phyloP scores from a whole-genome alignment of 2,888 invertebrate species.

The Cryptophagus acutangulus region DNA sequence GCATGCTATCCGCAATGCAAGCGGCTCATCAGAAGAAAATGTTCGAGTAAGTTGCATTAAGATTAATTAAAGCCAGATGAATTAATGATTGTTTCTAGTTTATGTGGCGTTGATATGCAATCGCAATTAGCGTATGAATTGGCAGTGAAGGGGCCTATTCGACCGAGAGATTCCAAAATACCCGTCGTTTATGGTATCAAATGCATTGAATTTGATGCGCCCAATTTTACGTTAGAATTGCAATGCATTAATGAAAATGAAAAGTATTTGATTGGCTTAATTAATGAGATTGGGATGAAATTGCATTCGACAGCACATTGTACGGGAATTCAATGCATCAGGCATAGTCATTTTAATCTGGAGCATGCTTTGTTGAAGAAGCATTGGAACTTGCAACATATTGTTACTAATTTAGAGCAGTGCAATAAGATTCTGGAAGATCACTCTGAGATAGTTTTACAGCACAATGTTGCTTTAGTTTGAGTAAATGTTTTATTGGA shows the following conservation, averaged over 20 bases:
- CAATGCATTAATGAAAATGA: slow-evolving; percentile 83
- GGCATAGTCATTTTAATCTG: slow-evolving; percentile 75
- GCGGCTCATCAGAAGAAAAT: slow-evolving; percentile 81
- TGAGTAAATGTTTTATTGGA: not conserved
- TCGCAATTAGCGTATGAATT: slow-evolving; percentile 88
- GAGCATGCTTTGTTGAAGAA: slow-evolving; percentile 73
- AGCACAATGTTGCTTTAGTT: slow-evolving; percentile 32
- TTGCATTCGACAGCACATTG: slow-evolving; percentile 78
- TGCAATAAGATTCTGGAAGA: slow-evolving; percentile 54
- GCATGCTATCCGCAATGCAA: slow-evolving; percentile 72
- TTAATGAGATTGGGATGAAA: slow-evolving; percentile 78
- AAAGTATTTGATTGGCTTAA: slow-evolving; percentile 66
- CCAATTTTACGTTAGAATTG: slow-evolving; percentile 82
- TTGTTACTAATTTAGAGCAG: slow-evolving; percentile 60
- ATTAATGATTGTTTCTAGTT: slow-evolving; percentile 46
- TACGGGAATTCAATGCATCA: slow-evolving; percentile 70
- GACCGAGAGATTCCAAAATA: slow-evolving; percentile 64
- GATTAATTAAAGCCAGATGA: slow-evolving; percentile 3
- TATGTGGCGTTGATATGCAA: slow-evolving; percentile 74
- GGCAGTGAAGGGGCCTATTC: slow-evolving; percentile 73
- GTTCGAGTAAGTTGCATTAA: slow-evolving; percentile 63
- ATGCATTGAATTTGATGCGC: slow-evolving; percentile 74
- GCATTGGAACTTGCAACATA: slow-evolving; percentile 71
- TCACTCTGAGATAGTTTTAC: slow-evolving; percentile 50
- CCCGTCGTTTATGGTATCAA: slow-evolving; percentile 83